Conservation (phyloP, 2,113 vertebrate species). For the Alouatta palliata region DNA sequence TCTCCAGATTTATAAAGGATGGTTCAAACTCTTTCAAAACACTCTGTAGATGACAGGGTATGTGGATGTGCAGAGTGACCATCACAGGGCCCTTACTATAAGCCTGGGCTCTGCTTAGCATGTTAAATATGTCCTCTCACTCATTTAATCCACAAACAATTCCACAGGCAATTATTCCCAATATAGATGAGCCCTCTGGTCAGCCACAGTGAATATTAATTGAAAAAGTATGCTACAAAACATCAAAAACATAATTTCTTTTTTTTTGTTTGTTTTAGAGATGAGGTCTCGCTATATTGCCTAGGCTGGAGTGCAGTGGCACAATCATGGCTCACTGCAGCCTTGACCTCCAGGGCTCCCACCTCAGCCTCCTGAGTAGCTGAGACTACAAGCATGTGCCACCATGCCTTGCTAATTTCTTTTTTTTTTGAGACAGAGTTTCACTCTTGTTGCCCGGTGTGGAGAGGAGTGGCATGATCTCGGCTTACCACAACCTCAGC, state of each 20-base stretch:
- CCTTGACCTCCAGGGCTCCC: no score
- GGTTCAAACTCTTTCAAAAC: neutral
- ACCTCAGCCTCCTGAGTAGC: no score
- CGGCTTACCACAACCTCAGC: no score
- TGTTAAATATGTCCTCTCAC: neutral
- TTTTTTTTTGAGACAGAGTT: no score
- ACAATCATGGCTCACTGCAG: neutral
- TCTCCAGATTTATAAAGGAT: neutral
- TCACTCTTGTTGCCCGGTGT: no score
- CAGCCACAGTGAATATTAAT: neutral
- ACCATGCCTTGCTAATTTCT: no score
- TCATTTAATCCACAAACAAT: neutral
- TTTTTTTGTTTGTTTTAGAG: neutral
- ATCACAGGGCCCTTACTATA: neutral
- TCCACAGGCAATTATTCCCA: neutral
- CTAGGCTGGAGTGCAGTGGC: neutral
- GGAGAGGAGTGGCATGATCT: no score
- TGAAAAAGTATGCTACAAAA: neutral
- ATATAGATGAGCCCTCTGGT: neutral
- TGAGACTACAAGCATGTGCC: no score
- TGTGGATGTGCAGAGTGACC: neutral
- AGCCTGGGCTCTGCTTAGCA: neutral
- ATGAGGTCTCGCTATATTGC: neutral
- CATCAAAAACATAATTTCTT: neutral
- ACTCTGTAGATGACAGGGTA: neutral